Percentiles rank a stretch among this genome's conserved stretches.
Evolutionary conservation across 2,797 vertebrate species (phyloP).

Genomic region (Gallirallus australis): DNA sequence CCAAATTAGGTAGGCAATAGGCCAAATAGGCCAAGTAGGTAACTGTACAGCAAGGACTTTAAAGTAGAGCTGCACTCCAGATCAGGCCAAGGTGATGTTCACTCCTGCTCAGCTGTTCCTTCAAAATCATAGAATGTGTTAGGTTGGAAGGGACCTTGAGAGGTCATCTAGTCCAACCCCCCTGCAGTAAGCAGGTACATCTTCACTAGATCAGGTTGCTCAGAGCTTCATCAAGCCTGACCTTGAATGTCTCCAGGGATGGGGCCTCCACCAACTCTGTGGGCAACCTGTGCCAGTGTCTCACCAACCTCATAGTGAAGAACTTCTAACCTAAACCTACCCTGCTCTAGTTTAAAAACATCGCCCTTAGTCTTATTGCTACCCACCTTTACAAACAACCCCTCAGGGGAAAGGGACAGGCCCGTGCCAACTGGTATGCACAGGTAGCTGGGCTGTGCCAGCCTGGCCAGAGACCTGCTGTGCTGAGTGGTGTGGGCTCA

Average conservation of each 20-base stretch:
- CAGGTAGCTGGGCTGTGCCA: accelerated
- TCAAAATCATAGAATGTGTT: background rate
- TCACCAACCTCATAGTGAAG: too few relatives aligned
- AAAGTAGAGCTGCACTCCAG: background rate
- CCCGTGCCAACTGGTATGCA: background rate
- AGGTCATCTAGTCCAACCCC: too few relatives aligned
- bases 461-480: background rate
- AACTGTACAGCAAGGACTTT: background rate
- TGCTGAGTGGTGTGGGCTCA: background rate
- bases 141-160: too few relatives aligned
- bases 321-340: too few relatives aligned
- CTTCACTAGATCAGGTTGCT: too few relatives aligned
- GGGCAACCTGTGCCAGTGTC: too few relatives aligned
- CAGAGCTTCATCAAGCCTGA: too few relatives aligned
- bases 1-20: background rate
- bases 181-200: too few relatives aligned
- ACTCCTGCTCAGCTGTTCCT: background rate
- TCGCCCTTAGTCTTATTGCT: too few relatives aligned
- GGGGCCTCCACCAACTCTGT: too few relatives aligned
- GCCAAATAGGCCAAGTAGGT: background rate
- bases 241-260: too few relatives aligned
- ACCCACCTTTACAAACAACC: background rate
- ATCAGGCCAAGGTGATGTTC: background rate
- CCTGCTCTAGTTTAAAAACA: too few relatives aligned
- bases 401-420: background rate